phyloP scores from a whole-genome alignment of 2,888 invertebrate genomes.

The Pandemis cinnamomeana region DNA sequence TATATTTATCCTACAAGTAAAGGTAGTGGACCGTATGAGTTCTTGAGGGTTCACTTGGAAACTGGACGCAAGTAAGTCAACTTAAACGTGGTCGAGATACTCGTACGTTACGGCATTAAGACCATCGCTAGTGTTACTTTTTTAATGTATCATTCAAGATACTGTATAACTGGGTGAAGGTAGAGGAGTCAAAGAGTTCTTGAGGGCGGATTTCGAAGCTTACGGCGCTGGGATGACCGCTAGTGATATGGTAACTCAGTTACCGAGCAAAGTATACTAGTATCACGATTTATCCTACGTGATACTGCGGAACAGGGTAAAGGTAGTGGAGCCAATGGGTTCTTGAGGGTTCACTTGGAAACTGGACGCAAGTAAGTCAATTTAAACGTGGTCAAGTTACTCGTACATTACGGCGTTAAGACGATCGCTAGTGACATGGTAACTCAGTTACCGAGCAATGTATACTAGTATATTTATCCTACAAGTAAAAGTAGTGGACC shows the following conservation, averaged over 20 bases:
- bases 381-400: neutral
- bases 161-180: constrained; percentile 96
- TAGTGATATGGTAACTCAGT: too few species aligned
- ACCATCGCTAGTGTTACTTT: too few species aligned
- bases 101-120: too few species aligned
- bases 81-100: neutral
- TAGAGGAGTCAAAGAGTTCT: constrained; percentile 89
- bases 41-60: constrained; percentile 96
- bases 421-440: neutral
- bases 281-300: too few species aligned
- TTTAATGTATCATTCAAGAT: too few species aligned
- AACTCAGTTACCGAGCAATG: neutral
- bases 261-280: too few species aligned
- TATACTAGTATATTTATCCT: neutral
- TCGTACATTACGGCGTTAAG: neutral
- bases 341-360: constrained; percentile 96
- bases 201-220: constrained; percentile 96
- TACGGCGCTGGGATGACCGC: too few species aligned
- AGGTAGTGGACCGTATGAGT: constrained; percentile 87
- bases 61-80: constrained; percentile 89
- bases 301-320: constrained; percentile 94
- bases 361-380: constrained; percentile 89
- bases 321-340: constrained; percentile 96
- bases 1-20: too few species aligned
- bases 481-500: too few species aligned